These are phyloP conservation scores for Mactromeris polynyma DNA, from an alignment of 2,888 invertebrate species.

Conservation along the genomic window DNA sequence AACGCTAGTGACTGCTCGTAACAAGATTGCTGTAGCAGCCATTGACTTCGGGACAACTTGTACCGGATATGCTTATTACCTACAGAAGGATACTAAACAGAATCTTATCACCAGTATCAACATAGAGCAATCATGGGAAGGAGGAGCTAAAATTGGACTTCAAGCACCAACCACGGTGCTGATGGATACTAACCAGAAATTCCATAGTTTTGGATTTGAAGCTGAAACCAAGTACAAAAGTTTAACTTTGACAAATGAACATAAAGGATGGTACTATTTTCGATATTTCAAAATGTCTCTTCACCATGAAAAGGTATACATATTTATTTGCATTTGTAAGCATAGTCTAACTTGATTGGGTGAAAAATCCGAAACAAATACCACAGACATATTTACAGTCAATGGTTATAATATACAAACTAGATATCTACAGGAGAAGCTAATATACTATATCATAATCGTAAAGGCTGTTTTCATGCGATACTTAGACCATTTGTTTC, in stretches of 20 bases:
- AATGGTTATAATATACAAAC: background rate
- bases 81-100: background rate
- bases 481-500: too few relatives aligned
- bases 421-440: constrained; percentile 46
- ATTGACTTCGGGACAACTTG: constrained; percentile 46
- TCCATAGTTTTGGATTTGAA: constrained; percentile 61
- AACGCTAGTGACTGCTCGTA: background rate
- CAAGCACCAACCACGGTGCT: constrained; percentile 54
- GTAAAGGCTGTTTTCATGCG: too few relatives aligned
- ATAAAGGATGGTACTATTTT: constrained; percentile 57
- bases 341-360: too few relatives aligned
- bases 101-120: background rate
- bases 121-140: constrained; percentile 6
- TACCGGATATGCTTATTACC: constrained; percentile 19
- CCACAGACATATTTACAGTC: too few relatives aligned
- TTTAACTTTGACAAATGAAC: constrained; percentile 49
- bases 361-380: too few relatives aligned
- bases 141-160: background rate
- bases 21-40: constrained; percentile 16
- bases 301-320: constrained; percentile 55
- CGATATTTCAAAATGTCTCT: constrained; percentile 63
- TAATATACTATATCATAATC: too few relatives aligned
- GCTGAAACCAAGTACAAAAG: constrained; percentile 57
- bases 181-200: constrained; percentile 38
- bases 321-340: background rate